Conservation (phyloP, 37 sponge, comb jelly and placozoan species). For the Aphrocallistes beatrix region DNA sequence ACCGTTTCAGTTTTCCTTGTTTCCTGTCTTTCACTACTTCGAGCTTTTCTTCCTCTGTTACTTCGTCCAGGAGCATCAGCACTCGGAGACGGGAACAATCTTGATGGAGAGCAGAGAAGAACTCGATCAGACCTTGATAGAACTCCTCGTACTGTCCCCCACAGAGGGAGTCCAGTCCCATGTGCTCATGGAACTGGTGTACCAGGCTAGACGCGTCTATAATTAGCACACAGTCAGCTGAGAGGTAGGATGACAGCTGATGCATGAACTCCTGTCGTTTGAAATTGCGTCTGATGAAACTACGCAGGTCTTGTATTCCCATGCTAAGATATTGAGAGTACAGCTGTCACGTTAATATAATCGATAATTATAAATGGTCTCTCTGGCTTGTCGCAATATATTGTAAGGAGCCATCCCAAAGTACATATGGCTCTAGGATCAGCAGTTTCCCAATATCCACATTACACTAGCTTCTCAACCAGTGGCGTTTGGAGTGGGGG, state of each 20-base stretch:
- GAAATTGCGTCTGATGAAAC: neutral
- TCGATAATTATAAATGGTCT: too few relatives aligned
- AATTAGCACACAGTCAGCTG: neutral
- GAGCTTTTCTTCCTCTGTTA: neutral
- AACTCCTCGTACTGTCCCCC: constrained; percentile 7
- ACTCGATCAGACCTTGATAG: neutral
- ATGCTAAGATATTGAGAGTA: neutral
- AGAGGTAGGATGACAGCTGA: neutral
- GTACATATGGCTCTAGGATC: too few relatives aligned
- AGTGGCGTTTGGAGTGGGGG: too few relatives aligned
- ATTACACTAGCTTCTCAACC: too few relatives aligned
- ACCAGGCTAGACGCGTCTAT: neutral
- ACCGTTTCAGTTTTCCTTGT: neutral
- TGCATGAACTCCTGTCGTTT: neutral
- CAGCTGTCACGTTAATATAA: too few relatives aligned
- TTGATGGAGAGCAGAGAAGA: neutral
- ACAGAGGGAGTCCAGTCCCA: neutral
- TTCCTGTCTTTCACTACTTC: neutral
- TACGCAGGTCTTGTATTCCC: neutral
- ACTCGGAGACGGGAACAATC: neutral
- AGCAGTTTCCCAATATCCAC: too few relatives aligned
- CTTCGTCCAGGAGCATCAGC: neutral
- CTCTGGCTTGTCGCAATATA: too few relatives aligned
- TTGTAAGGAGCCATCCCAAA: too few relatives aligned
- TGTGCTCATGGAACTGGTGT: neutral